Conservation (phyloP, 2,797 vertebrate genomes). For the Anguilla megastoma region DNA sequence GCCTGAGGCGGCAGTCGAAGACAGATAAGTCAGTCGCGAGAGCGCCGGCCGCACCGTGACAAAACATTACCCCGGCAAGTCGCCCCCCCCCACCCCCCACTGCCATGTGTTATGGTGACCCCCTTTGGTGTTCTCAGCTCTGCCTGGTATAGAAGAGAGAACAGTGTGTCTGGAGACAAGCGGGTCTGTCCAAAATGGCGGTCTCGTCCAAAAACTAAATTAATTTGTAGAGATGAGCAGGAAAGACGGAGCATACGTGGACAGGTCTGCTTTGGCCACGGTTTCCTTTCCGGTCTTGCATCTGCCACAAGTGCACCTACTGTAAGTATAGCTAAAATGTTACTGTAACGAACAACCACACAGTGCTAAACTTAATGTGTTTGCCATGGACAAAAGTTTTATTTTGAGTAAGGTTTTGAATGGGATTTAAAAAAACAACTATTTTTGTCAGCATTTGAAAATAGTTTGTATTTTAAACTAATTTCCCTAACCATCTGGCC, state of each 20-base stretch:
- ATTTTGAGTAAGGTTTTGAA: background rate
- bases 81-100: background rate
- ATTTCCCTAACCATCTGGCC: background rate
- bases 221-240: background rate
- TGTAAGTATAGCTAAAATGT: background rate
- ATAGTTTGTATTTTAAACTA: background rate
- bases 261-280: background rate
- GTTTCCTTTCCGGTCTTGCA: background rate
- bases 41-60: conserved; percentile 39
- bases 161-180: background rate
- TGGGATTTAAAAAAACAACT: background rate
- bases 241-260: background rate
- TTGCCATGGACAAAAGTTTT: background rate
- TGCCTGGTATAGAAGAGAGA: background rate
- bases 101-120: background rate
- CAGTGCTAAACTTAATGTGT: background rate
- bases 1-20: conserved; percentile 60
- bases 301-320: background rate
- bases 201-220: background rate
- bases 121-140: background rate
- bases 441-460: background rate
- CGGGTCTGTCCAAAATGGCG: background rate
- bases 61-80: background rate
- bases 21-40: conserved; percentile 69
- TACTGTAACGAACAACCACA: background rate